Percentiles rank a stretch among this genome's conserved stretches.
Evolutionary conservation across 2,113 vertebrate species (phyloP).

Genomic region (Balaeniceps rex): DNA sequence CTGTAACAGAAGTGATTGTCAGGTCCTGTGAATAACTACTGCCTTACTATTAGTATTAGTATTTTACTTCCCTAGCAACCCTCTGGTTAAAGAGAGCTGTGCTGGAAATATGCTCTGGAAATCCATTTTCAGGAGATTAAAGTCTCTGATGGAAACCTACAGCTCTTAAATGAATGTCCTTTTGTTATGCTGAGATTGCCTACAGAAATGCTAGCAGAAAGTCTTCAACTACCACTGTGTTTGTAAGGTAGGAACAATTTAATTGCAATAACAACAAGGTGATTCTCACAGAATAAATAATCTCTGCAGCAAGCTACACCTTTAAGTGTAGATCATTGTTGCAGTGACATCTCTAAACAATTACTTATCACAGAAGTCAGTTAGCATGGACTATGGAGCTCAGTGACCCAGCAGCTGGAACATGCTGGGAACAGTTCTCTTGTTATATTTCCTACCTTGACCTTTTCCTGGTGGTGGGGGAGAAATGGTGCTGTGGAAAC

Average conservation of each 20-base stretch:
- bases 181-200: neutral
- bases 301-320: neutral
- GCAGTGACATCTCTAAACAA: neutral
- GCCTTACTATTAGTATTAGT: neutral
- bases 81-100: neutral
- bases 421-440: neutral
- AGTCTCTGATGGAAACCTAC: neutral
- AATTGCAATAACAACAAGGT: slow-evolving; percentile 27
- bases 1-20: neutral
- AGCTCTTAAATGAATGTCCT: neutral
- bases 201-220: neutral
- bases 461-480: neutral
- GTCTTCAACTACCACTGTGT: neutral
- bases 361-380: neutral
- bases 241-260: slow-evolving; percentile 19
- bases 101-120: neutral
- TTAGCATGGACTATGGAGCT: neutral
- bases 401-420: neutral
- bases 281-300: slow-evolving; percentile 4
- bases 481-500: neutral
- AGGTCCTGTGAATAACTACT: neutral
- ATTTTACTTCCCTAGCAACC: neutral
- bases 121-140: neutral
- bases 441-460: neutral
- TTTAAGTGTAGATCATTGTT: neutral